Percentiles rank a stretch among this genome's conserved stretches.
Conservation (phyloP, 2,797 vertebrate genomes). For the Tragelaphus oryx region DNA sequence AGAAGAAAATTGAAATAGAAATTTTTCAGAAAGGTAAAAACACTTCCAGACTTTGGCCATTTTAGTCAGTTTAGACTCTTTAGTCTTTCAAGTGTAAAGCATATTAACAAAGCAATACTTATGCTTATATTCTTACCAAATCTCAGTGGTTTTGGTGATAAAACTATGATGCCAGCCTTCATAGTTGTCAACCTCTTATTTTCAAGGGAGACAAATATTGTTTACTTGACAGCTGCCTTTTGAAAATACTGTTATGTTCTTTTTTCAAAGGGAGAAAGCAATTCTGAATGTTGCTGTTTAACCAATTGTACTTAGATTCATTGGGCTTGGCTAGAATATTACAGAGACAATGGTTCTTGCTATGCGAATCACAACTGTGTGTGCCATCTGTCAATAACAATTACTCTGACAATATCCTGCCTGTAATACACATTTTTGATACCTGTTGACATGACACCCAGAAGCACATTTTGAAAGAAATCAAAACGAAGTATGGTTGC, state of each 20-base stretch:
- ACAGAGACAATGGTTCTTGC: constrained; percentile 3
- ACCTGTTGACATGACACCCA: neutral
- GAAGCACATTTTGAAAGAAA: neutral
- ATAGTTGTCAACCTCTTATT: constrained; percentile 4
- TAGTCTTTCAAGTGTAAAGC: neutral
- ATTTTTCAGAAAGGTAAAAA: neutral
- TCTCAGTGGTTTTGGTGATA: neutral
- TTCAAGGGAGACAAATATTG: constrained; percentile 40
- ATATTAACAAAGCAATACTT: neutral
- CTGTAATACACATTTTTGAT: neutral
- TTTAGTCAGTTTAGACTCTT: neutral
- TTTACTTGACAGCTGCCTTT: constrained; percentile 28
- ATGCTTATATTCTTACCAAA: neutral
- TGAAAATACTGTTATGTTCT: constrained; percentile 30
- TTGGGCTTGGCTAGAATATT: neutral
- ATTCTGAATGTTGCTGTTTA: constrained; percentile 48
- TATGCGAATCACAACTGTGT: neutral
- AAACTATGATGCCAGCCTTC: neutral
- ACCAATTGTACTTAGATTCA: neutral
- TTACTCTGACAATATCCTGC: constrained; percentile 24
- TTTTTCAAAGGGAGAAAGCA: constrained; percentile 16
- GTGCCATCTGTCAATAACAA: constrained; percentile 24
- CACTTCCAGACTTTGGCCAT: neutral
- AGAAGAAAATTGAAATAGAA: neutral
- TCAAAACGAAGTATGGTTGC: neutral